Percentiles rank a stretch among this genome's conserved stretches.
phyloP scores from a whole-genome alignment of 2,113 vertebrate genomes.

The Hipposideros armiger region DNA sequence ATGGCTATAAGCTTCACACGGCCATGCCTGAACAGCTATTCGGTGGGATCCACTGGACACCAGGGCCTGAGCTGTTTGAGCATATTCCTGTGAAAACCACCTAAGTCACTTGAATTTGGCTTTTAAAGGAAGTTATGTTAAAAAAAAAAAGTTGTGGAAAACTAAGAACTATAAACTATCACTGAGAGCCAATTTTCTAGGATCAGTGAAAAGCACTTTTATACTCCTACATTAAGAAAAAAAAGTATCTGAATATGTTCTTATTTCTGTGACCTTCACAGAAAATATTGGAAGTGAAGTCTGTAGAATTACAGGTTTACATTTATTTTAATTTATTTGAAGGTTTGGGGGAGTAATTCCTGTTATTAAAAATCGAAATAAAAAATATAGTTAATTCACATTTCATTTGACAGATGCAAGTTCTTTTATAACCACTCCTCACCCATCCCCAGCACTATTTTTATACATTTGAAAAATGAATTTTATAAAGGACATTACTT shows the following conservation, averaged over 20 bases:
- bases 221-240: conserved; percentile 72
- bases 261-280: conserved; percentile 78
- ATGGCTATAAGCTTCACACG: neutral
- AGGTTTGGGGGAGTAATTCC: conserved; percentile 55
- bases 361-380: conserved; percentile 75
- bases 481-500: conserved; percentile 65
- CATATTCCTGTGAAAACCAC: conserved; percentile 32
- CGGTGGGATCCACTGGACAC: conserved; percentile 17
- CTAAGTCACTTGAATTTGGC: conserved; percentile 64
- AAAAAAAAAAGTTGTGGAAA: conserved; percentile 49
- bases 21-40: neutral
- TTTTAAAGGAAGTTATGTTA: conserved; percentile 70
- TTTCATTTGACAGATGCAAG: conserved; percentile 60
- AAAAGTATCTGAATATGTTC: conserved; percentile 71
- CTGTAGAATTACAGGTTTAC: conserved; percentile 73
- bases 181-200: conserved; percentile 77
- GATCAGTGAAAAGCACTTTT: conserved; percentile 81
- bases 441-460: neutral
- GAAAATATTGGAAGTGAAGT: conserved; percentile 73
- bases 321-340: conserved; percentile 78
- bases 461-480: conserved; percentile 60
- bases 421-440: conserved; percentile 52
- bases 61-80: neutral
- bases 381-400: conserved; percentile 61
- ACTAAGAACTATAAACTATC: conserved; percentile 70